Conservation (phyloP, 53 echinoderm and acorn worm genomes). For the Luidia sarsii region DNA sequence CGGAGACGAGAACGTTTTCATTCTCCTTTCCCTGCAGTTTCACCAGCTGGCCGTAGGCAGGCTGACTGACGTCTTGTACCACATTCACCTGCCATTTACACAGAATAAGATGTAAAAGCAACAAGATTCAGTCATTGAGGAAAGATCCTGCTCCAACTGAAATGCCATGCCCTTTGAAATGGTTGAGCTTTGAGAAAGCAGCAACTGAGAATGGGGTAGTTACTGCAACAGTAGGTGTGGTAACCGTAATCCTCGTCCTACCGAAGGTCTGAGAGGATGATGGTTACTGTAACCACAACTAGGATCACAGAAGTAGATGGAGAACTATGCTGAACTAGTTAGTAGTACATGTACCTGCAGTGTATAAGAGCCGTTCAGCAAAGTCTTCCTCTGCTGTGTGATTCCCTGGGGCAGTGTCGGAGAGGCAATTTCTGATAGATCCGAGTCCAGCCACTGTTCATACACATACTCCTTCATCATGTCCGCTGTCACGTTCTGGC, state of each 20-base stretch:
- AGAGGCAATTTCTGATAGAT: constrained; percentile 76
- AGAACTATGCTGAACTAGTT: too few relatives aligned
- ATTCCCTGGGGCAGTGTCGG: constrained; percentile 73
- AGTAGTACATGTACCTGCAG: too few relatives aligned
- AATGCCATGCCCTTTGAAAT: too few relatives aligned
- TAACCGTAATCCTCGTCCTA: too few relatives aligned
- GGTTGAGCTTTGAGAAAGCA: too few relatives aligned
- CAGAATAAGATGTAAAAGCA: not conserved
- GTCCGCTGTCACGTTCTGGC: constrained; percentile 22
- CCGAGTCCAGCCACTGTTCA: constrained; percentile 95
- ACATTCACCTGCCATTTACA: constrained; percentile 72
- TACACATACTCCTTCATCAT: constrained; percentile 78
- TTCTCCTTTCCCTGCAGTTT: constrained; percentile 82
- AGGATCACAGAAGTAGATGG: too few relatives aligned
- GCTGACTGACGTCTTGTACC: constrained; percentile 76
- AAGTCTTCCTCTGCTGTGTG: constrained; percentile 58
- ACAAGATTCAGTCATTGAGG: not conserved
- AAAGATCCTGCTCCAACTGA: too few relatives aligned
- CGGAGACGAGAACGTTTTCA: constrained; percentile 78
- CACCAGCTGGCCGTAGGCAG: constrained; percentile 86
- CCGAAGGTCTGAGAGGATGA: too few relatives aligned
- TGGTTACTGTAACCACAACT: too few relatives aligned
- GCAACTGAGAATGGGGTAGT: too few relatives aligned
- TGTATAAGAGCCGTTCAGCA: constrained; percentile 69
- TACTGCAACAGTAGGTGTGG: too few relatives aligned